A percentile compares a stretch with the other conserved stretches of the same genome.
phyloP scores from a whole-genome alignment of 1,140 invertebrate species.

The Choristoneura fumiferana region DNA sequence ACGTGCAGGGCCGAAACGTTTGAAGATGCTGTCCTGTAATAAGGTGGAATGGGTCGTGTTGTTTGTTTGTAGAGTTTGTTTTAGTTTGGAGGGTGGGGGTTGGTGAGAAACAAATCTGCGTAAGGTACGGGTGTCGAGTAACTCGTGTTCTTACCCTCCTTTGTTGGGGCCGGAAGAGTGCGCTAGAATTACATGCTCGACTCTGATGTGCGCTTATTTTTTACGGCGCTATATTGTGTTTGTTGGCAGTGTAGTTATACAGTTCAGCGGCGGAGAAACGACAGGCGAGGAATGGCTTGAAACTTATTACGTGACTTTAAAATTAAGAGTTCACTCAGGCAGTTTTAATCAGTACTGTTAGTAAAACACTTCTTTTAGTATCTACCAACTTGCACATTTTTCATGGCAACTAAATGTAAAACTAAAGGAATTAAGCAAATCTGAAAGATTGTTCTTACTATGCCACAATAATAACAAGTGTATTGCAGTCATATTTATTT shows the following conservation, averaged over 20 bases:
- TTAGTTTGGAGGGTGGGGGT: conserved; percentile 41
- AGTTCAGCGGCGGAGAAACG: conserved; percentile 73
- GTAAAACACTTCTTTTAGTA: too few relatives aligned
- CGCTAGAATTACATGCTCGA: conserved; percentile 78
- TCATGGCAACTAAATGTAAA: too few relatives aligned
- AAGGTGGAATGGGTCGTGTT: conserved; percentile 46
- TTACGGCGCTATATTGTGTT: conserved; percentile 74
- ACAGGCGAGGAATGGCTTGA: conserved; percentile 42
- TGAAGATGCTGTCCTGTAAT: conserved; percentile 36
- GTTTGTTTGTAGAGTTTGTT: conserved; percentile 44
- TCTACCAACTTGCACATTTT: too few relatives aligned
- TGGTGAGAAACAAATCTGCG: conserved; percentile 76
- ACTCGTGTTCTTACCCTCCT: conserved; percentile 77
- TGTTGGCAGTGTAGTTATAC: conserved; percentile 67
- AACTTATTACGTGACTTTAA: neutral
- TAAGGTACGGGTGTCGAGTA: conserved; percentile 77
- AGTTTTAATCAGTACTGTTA: conserved; percentile 40
- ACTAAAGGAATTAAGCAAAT: too few relatives aligned
- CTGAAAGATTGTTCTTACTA: too few relatives aligned
- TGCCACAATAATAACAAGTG: too few relatives aligned
- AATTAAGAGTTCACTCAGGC: neutral
- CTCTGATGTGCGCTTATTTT: conserved; percentile 78
- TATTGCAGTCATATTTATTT: too few relatives aligned
- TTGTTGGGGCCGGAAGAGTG: conserved; percentile 76
- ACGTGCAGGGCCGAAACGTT: conserved; percentile 52